Base-by-base conservation (phyloP, 2,797 vertebrate genomes). In the Urophycis tenuis region DNA sequence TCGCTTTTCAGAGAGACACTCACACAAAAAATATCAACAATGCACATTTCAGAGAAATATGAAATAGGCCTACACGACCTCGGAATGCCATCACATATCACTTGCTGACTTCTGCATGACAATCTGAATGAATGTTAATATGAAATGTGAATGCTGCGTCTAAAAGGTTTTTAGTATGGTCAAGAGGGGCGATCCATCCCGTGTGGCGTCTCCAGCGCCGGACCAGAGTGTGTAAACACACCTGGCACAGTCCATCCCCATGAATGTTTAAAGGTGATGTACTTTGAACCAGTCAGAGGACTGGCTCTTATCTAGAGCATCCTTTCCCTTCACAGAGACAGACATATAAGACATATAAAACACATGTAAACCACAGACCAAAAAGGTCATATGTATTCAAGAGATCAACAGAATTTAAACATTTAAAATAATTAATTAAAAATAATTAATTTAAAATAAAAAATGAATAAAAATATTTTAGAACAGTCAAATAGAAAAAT, bases 171-270 rank as follows among this genome's bases (percentile, higher is more conserved):
- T 67, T 30, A 67, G 25, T 67, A 4, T 67, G 60, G 60, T 67
- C n/a, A 29, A 67, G 9, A 67, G n/a, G n/a, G 29, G 60, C 11
- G 14, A 60, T 25, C 25, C 53, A 60, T 60, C 53, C 53, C 8
- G n/a, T 67, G 60, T 15, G 36, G 11, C 22, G 60, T 30, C 30
- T 70, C 67, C 67, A 70, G 25, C 64, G 64, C n/a, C 64, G 81
- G 79, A 86, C 81, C 86, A 88, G 77, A 83, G 89, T 92, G 87
- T 88, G 91, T 84, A 93, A 93, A 93, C 91, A 93, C 67, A 75
- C 79, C 85, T 84, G 84, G 81, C 78, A 75, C 34, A 78, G 84
- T 85, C 88, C 72, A 81, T 87, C 89, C 89, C 88, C 86, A 79
- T 81, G 74, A 77, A 80, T 81, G 75, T 76, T 85, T 76, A 81